Evolutionary conservation across 2,888 invertebrate genomes (phyloP).

Genomic region (Chaitophorus viminalis): DNA sequence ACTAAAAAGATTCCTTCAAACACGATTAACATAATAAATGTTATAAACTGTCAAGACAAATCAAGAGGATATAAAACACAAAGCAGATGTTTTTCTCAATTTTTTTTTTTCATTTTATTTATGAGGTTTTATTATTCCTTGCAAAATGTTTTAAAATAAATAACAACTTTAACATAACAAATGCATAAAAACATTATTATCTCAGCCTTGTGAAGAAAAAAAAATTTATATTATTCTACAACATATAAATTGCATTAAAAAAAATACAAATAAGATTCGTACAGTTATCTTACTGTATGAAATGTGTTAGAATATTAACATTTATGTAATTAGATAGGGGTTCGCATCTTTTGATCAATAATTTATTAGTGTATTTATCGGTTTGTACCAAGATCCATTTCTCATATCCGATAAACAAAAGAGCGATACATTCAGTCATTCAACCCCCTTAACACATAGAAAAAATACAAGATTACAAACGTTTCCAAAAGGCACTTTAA

Average conservation of each 20-base stretch:
- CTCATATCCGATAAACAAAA: slow-evolving; percentile 54
- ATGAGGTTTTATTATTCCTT: slow-evolving; percentile 19
- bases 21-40: slow-evolving; percentile 40
- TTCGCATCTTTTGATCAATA: slow-evolving; percentile 52
- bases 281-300: neutral
- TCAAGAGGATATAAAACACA: slow-evolving; percentile 38
- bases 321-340: slow-evolving; percentile 21
- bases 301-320: neutral
- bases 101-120: too few relatives aligned
- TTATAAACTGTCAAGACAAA: slow-evolving; percentile 58
- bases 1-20: slow-evolving; percentile 39
- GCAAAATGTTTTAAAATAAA: slow-evolving; percentile 47
- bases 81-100: neutral
- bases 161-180: slow-evolving; percentile 58
- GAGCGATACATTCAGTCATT: slow-evolving; percentile 52
- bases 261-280: slow-evolving; percentile 18
- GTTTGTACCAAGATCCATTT: neutral
- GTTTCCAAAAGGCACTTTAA: slow-evolving; percentile 52
- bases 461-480: slow-evolving; percentile 23
- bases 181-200: slow-evolving; percentile 39
- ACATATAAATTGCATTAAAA: slow-evolving; percentile 8
- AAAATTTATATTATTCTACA: slow-evolving; percentile 16
- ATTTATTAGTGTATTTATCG: slow-evolving; percentile 42
- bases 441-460: slow-evolving; percentile 18
- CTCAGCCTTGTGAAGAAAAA: slow-evolving; percentile 10